Evolutionary conservation across 2,888 invertebrate genomes (phyloP).

Genomic region (Troglohyphantes excavatus): DNA sequence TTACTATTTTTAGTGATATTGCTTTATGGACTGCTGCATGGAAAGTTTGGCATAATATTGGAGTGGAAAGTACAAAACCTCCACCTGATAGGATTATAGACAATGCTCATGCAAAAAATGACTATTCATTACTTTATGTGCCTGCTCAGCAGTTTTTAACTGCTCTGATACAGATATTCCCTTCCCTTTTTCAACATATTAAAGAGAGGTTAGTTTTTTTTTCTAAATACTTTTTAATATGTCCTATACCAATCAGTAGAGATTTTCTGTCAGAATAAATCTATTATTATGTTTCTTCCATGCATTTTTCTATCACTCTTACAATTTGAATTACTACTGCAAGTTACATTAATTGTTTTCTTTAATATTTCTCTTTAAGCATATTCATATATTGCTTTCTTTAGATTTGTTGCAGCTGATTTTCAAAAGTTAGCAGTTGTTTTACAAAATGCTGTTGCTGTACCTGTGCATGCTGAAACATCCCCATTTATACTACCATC

Average conservation of each 20-base stretch:
- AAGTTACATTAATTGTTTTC: too few relatives aligned
- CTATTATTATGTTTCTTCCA: background rate
- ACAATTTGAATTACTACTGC: background rate
- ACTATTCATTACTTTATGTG: slow-evolving; percentile 86
- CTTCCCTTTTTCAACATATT: slow-evolving; percentile 95
- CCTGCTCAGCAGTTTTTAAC: slow-evolving; percentile 97
- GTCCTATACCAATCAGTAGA: background rate
- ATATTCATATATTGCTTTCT: slow-evolving; percentile 15
- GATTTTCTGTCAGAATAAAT: background rate
- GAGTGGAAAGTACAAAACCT: slow-evolving; percentile 88
- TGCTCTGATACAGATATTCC: slow-evolving; percentile 96
- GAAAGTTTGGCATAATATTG: slow-evolving; percentile 94
- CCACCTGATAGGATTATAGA: slow-evolving; percentile 84
- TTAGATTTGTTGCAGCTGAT: slow-evolving; percentile 87
- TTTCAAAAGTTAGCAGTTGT: slow-evolving; percentile 90
- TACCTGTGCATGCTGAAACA: slow-evolving; percentile 91
- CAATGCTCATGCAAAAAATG: slow-evolving; percentile 72
- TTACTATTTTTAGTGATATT: slow-evolving; percentile 49
- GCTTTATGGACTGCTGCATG: slow-evolving; percentile 90
- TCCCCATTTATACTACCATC: slow-evolving; percentile 91
- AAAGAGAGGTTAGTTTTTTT: slow-evolving; percentile 85
- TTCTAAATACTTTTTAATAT: background rate
- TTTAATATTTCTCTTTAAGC: background rate
- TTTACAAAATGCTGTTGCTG: slow-evolving; percentile 89
- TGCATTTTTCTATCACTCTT: background rate